phyloP scores from a whole-genome alignment of 2,888 invertebrate genomes.

The Lasioglossum leucozonium region DNA sequence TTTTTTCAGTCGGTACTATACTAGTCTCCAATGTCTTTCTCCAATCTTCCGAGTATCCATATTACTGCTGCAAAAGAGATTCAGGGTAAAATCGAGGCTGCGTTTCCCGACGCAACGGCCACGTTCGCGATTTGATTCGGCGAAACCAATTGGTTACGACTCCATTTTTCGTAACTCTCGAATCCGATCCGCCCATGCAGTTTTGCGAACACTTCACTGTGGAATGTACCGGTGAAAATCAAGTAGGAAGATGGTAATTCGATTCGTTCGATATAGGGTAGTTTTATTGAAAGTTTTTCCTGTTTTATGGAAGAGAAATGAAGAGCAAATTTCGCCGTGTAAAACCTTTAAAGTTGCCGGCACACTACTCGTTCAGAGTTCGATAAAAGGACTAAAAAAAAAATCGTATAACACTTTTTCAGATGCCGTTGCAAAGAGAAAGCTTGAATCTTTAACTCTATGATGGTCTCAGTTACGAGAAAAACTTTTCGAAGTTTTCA shows the following conservation, averaged over 20 bases:
- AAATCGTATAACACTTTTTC: too few species aligned
- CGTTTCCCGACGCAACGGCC: not conserved
- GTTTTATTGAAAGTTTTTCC: not conserved
- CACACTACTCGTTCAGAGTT: too few species aligned
- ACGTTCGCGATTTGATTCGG: not conserved
- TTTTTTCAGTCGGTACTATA: not conserved
- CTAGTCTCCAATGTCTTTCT: constrained; percentile 15
- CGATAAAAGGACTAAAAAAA: too few species aligned
- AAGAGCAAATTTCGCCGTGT: not conserved
- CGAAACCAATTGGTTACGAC: not conserved
- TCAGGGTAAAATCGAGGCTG: not conserved
- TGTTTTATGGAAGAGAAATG: not conserved
- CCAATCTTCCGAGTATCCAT: not conserved
- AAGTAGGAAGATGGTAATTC: not conserved
- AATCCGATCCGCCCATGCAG: not conserved
- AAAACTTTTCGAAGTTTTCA: too few species aligned
- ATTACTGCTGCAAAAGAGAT: constrained; percentile 10
- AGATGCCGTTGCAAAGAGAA: too few species aligned
- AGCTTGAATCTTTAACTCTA: too few species aligned
- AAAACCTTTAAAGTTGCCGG: not conserved
- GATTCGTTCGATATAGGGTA: not conserved
- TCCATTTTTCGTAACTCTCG: not conserved
- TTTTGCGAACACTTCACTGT: not conserved
- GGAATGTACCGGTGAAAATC: not conserved
- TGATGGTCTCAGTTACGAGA: too few species aligned